Conservation (phyloP, 2,797 vertebrate genomes). For the Smutsia gigantea region DNA sequence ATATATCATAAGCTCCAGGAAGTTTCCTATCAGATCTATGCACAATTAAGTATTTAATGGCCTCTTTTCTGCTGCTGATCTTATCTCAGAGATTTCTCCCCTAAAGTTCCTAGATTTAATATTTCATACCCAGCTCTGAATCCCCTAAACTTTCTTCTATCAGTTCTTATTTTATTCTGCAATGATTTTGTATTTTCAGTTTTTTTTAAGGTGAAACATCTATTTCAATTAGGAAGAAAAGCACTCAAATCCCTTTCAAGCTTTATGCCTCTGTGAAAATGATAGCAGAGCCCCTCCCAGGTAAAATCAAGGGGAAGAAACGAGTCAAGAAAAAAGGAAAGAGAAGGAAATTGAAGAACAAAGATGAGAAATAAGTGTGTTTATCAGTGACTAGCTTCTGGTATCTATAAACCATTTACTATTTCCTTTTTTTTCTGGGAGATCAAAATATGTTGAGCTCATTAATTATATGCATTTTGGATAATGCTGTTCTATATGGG, state of each 20-base stretch:
- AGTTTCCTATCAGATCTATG: neutral
- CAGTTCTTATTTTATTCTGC: conserved; percentile 59
- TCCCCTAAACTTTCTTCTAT: neutral
- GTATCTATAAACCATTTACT: neutral
- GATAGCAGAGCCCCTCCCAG: neutral
- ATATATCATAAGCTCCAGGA: accelerated
- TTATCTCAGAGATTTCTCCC: neutral
- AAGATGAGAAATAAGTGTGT: neutral
- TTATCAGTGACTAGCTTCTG: neutral
- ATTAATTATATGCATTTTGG: neutral
- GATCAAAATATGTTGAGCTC: neutral
- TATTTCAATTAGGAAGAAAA: conserved; percentile 54
- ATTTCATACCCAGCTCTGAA: conserved; percentile 6
- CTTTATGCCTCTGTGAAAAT: conserved; percentile 30
- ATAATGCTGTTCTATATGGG: neutral
- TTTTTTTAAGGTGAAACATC: conserved; percentile 48
- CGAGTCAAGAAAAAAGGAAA: neutral
- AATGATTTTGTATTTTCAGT: conserved; percentile 48
- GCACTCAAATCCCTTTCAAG: conserved; percentile 13
- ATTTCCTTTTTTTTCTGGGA: neutral
- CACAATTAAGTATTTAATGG: neutral
- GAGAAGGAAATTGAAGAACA: conserved; percentile 24
- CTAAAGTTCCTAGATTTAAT: neutral
- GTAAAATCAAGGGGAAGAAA: neutral
- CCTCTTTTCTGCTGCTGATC: neutral